Percentiles rank a stretch among this genome's conserved stretches.
phyloP scores from a whole-genome alignment of 2,113 vertebrate genomes.

The Corythornis vintsioides region DNA sequence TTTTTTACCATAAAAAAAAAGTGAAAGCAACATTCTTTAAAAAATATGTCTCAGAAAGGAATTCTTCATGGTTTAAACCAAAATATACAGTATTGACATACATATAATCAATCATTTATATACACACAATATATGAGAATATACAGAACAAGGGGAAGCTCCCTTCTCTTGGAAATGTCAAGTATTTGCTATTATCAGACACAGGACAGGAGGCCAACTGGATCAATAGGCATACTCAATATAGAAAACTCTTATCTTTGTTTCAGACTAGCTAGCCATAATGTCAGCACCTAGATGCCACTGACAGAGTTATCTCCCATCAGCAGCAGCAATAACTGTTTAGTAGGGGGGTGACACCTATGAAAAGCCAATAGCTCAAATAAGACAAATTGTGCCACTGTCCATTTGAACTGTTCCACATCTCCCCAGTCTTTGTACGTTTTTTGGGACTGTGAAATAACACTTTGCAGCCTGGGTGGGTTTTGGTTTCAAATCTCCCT shows the following conservation, averaged over 20 bases:
- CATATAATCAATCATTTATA: neutral
- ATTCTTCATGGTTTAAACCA: neutral
- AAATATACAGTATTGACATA: neutral
- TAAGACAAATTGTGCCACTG: neutral
- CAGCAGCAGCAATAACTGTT: conserved; percentile 1
- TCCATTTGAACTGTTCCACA: neutral
- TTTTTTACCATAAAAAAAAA: neutral
- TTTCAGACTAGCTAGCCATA: neutral
- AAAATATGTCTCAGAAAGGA: neutral
- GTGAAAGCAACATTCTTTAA: neutral
- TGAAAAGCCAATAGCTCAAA: neutral
- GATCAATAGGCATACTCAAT: conserved; percentile 62
- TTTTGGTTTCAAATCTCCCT: neutral
- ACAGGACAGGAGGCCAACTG: conserved; percentile 25
- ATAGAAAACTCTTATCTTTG: conserved; percentile 53
- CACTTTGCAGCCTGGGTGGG: neutral
- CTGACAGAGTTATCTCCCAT: conserved; percentile 46
- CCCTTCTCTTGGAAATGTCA: neutral
- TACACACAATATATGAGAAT: neutral
- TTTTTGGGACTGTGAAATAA: neutral
- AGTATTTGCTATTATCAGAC: conserved; percentile 21
- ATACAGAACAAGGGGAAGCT: neutral
- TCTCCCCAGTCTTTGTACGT: neutral
- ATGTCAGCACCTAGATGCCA: conserved; percentile 59
- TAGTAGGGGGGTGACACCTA: neutral